phyloP scores from a whole-genome alignment of 2,113 vertebrate genomes.

The Tiliqua scincoides region DNA sequence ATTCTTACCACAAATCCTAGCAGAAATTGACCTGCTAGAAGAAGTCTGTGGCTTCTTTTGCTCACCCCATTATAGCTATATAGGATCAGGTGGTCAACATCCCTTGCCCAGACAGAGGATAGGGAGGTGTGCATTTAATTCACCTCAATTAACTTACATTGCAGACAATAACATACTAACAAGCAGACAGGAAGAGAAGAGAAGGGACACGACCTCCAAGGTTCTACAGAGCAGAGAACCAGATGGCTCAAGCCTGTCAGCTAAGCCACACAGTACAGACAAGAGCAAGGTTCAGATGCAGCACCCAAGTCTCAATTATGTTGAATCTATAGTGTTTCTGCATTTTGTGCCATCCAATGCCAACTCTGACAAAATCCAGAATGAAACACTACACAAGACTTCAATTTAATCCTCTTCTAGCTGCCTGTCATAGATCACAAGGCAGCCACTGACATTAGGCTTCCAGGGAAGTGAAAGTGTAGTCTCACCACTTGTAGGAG shows the following conservation, averaged over 20 bases:
- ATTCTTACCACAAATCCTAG: too few relatives aligned
- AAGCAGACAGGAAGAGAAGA: background rate
- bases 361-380: background rate
- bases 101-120: background rate
- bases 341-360: background rate
- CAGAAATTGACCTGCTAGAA: too few relatives aligned
- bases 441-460: background rate
- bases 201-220: background rate
- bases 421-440: background rate
- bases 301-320: background rate
- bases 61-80: background rate
- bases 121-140: too few relatives aligned
- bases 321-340: background rate
- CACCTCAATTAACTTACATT: background rate
- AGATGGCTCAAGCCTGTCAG: background rate
- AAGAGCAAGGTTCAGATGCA: background rate
- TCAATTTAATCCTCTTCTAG: background rate
- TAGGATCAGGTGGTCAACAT: background rate
- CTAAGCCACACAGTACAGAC: background rate
- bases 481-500: conserved; percentile 16
- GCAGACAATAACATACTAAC: too few relatives aligned
- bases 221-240: background rate
- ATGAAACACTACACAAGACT: background rate
- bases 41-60: background rate
- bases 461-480: conserved; percentile 25